A percentile compares a stretch with the other conserved stretches of the same genome.
Evolutionary conservation across 1,140 invertebrate genomes (phyloP).

Genomic region (Temnothorax longispinosus): DNA sequence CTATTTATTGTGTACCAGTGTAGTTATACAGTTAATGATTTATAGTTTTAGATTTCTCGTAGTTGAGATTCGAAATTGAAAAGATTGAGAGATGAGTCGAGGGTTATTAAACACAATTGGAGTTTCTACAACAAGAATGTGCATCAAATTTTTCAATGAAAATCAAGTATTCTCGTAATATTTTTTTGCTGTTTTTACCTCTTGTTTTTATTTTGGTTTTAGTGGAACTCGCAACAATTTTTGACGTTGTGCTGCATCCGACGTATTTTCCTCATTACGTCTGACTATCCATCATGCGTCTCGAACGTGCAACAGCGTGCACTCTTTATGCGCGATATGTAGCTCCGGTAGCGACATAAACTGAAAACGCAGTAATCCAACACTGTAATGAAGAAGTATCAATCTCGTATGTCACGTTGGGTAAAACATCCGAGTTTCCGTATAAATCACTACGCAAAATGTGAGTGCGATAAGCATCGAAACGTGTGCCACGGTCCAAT

Average conservation of each 20-base stretch:
- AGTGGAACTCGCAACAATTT: conserved; percentile 29
- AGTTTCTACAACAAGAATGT: background rate
- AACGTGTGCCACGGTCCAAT: conserved; percentile 17
- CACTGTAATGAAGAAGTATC: conserved; percentile 56
- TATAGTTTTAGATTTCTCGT: background rate
- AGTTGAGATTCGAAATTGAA: background rate
- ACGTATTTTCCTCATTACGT: conserved; percentile 65
- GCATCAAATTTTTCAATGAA: background rate
- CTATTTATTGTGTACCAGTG: too few relatives aligned
- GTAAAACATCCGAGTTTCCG: conserved; percentile 30
- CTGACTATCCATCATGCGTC: conserved; percentile 50
- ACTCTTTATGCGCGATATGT: conserved; percentile 48
- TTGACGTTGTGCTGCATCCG: conserved; percentile 24
- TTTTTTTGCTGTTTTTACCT: background rate
- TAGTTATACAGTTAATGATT: background rate
- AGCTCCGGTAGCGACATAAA: conserved; percentile 22
- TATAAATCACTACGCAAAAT: conserved; percentile 52
- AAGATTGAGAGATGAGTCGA: background rate
- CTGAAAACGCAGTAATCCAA: conserved; percentile 47
- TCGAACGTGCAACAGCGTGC: conserved; percentile 50
- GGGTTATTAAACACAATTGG: background rate
- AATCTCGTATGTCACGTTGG: conserved; percentile 16
- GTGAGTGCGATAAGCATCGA: conserved; percentile 28
- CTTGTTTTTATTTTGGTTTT: conserved; percentile 36
- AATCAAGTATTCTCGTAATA: background rate